phyloP scores from a whole-genome alignment of 2,113 vertebrate genomes.

The Neoarius graeffei region DNA sequence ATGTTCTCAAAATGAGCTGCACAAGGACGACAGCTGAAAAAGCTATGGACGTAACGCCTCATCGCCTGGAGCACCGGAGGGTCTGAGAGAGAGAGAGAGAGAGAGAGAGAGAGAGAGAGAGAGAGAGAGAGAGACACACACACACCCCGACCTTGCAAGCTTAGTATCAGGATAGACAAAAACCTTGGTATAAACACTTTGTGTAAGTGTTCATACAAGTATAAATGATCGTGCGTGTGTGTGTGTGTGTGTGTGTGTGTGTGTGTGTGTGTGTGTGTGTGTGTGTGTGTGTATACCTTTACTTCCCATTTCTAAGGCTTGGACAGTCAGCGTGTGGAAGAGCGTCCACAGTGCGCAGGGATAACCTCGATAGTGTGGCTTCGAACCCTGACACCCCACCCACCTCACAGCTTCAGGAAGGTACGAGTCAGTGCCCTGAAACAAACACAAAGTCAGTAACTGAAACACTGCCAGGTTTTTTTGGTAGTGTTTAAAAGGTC shows the following conservation, averaged over 20 bases:
- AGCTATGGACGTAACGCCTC: constrained; percentile 70
- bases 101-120: too few species aligned
- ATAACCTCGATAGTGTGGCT: neutral
- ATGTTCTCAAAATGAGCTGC: constrained; percentile 87
- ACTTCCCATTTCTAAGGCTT: neutral
- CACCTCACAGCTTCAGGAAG: constrained; percentile 19
- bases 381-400: constrained; percentile 26
- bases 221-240: neutral
- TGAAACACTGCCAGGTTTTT: neutral
- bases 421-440: neutral
- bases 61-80: constrained; percentile 55
- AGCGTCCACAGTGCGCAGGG: constrained; percentile 19
- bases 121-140: neutral
- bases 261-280: neutral
- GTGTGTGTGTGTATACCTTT: neutral
- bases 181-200: too few species aligned
- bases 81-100: neutral
- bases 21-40: constrained; percentile 86
- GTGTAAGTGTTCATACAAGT: neutral
- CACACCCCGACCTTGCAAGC: neutral
- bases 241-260: neutral
- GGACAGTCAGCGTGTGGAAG: constrained; percentile 14
- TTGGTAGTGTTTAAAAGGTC: too few species aligned
- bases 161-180: too few species aligned
- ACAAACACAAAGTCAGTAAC: too few species aligned